Base-by-base conservation (phyloP, 2,797 vertebrate genomes). In the Coranthus polyacanthus region DNA sequence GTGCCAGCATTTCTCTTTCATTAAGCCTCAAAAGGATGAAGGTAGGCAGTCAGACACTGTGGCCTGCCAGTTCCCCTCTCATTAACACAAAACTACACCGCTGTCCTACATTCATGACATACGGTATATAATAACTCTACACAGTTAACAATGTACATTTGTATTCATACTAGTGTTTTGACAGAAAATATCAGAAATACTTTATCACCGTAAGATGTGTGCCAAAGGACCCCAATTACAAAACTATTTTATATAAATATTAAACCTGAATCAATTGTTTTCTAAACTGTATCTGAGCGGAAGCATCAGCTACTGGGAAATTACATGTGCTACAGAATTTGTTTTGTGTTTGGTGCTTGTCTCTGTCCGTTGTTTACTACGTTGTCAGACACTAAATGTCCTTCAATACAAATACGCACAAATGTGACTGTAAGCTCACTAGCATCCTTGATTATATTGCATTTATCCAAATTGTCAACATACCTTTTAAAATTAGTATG, bases 1-100 rank as follows among this genome's bases (percentile, higher is more conserved):
- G 43, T 36, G 22, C 47, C 17, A 26, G 29, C 15, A 52, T 52
- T 66, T 75, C 7, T 65, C 68, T 78, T 68, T 44, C 24, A 58
- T 43, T 36, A 37, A 36, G 55, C 13, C 41, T 44, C 13, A 61
- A 64, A 13, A 46, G 29, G 29, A 59, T 24, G 37, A 56, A 57
- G 17, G 16, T 12, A 34, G 34, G 50, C 21, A 50, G 26, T 55
- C 39, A 56, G 44, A 65, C 37, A 16, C 0, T 2, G 39, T 34
- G 7, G 16, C 26, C 59, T 42, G 71, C 46, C 62, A 75, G 38
- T 50, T 17, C 52, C 43, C 41, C 6, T 50, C 43, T 50, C 43
- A 66, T 44, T 41, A 26, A 21, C 56, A 38, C 36, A 50, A 32
- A 26, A 45, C 26, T 16, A 44, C 18, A 8, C 6, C 22, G 8